Evolutionary conservation across 2,113 vertebrate genomes (phyloP).

Genomic region (Pyrgilauda ruficollis): DNA sequence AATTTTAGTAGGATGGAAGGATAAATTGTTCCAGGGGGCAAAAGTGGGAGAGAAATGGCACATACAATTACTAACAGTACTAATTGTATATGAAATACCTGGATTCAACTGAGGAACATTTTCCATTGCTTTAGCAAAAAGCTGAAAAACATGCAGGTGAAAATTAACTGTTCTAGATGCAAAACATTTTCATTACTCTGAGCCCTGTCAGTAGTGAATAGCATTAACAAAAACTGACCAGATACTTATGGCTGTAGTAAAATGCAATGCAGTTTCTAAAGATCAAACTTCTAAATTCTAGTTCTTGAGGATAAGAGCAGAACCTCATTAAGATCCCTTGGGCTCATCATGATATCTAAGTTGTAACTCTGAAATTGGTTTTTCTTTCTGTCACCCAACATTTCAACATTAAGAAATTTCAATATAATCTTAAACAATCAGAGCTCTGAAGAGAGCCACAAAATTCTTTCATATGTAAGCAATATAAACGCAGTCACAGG

Average conservation of each 20-base stretch:
- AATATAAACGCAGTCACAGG: neutral
- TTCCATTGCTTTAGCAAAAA: neutral
- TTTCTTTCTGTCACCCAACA: neutral
- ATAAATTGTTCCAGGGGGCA: neutral
- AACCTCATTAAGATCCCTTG: neutral
- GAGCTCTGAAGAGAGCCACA: neutral
- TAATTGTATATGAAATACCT: neutral
- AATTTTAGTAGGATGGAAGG: neutral
- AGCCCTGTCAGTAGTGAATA: neutral
- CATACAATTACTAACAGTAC: neutral
- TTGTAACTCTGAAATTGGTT: neutral
- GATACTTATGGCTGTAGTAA: neutral
- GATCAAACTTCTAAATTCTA: neutral
- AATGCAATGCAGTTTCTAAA: neutral
- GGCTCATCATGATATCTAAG: neutral
- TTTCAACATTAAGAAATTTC: neutral
- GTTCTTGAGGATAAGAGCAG: neutral
- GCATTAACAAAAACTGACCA: neutral
- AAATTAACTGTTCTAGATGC: neutral
- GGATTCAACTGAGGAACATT: neutral
- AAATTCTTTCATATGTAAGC: neutral
- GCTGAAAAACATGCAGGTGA: neutral
- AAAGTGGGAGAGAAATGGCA: neutral
- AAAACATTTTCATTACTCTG: neutral
- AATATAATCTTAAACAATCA: neutral